Evolutionary conservation across 2,797 vertebrate genomes (phyloP), one percentile per base, ranked within the genome.

Genomic region (Danio tinwini): DNA sequence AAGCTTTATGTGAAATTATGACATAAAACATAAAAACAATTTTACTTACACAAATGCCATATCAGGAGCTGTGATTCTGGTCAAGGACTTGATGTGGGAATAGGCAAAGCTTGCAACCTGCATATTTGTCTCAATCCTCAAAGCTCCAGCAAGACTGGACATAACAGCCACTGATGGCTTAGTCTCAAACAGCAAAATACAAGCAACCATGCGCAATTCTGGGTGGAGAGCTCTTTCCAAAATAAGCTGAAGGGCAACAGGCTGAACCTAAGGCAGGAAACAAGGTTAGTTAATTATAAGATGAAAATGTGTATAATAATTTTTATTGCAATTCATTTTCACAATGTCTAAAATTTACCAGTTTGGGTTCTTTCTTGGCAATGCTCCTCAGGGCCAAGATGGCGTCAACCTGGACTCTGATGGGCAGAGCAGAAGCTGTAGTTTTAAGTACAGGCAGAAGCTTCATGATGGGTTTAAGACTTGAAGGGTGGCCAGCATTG

Each of bases 31-130:
- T 10, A 2, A 10, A 6, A 17, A 7, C 10, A 40, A 12, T 4
- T 1, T 0, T 83, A 70, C 95, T 95, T 95, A 97, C 96, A 93
- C 56, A 39, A 84, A 70, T 71, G 88, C 87, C 9, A 89, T 81
- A 83, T 95, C 95, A 49, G 96, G 95, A n/a, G 88, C 76, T 40
- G 92, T 92, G 85, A 86, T 94, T 87, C 86, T 95, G 4, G 93
- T 90, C 86, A 96, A 86, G 73, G 92, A 87, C 79, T 94, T 94
- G 85, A 97, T 86, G 81, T 95, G 85, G 45, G 94, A 94, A 86
- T 91, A 95, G 74, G 92, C 87, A 82, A 96, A 96, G 86, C 91
- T 95, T 45, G 89, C 89, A 21, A 97, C 90, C 84, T 96, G 93
- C 87, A 93, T 82, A 80, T 93, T 95, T 0, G 76, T 29, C 82